Conservation (phyloP, 2,888 invertebrate species). For the Amiota communis region DNA sequence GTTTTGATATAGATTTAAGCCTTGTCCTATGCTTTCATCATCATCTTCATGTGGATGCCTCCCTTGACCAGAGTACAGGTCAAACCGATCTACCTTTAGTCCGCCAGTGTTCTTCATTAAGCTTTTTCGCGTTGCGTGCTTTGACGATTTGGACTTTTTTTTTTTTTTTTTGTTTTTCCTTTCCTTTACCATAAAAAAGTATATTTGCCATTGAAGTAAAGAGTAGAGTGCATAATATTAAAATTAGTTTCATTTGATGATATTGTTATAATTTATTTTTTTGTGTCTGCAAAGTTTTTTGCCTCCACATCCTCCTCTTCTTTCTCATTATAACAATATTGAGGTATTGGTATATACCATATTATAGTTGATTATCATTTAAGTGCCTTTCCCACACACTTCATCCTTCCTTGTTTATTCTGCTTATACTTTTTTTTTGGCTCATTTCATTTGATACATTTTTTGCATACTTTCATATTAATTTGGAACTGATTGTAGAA, state of each 20-base stretch:
- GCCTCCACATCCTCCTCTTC: too few relatives aligned
- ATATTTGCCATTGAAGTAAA: too few relatives aligned
- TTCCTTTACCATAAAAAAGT: neutral
- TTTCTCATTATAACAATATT: neutral
- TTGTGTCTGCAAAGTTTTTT: constrained; percentile 25
- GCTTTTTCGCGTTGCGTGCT: too few relatives aligned
- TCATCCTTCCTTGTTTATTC: neutral
- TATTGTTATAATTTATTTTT: constrained; percentile 12
- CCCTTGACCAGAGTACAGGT: too few relatives aligned
- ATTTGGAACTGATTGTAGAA: neutral
- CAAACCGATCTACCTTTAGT: too few relatives aligned
- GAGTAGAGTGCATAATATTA: constrained; percentile 1
- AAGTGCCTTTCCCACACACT: neutral
- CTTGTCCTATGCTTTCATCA: too few relatives aligned
- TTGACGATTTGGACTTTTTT: too few relatives aligned
- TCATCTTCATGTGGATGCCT: too few relatives aligned
- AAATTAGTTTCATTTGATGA: constrained; percentile 18
- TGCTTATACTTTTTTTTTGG: neutral
- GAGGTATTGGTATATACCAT: constrained; percentile 43
- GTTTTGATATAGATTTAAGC: too few relatives aligned
- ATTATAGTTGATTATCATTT: constrained; percentile 48
- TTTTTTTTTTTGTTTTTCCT: constrained; percentile 29
- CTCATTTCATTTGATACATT: constrained; percentile 5
- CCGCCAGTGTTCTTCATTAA: too few relatives aligned
- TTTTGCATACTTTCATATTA: constrained; percentile 7